These are phyloP conservation scores for Tetropium fuscum DNA, from an alignment of 2,888 invertebrate species.

Conservation along the genomic window DNA sequence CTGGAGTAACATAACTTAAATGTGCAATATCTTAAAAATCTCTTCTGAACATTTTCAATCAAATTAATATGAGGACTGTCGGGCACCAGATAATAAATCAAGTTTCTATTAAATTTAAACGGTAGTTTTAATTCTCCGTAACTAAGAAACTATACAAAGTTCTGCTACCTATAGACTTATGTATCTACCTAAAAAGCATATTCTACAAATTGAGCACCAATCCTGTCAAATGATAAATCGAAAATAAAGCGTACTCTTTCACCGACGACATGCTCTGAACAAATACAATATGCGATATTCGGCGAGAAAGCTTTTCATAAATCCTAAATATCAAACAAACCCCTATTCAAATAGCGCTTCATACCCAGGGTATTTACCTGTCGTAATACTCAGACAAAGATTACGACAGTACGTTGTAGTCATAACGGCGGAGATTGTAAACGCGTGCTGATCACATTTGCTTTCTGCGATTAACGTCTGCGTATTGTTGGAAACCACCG, in stretches of 20 bases:
- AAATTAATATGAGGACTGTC: too few relatives aligned
- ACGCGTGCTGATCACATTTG: constrained; percentile 4
- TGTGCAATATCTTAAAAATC: too few relatives aligned
- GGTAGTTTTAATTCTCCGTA: too few relatives aligned
- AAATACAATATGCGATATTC: constrained; percentile 11
- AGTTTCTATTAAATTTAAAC: too few relatives aligned
- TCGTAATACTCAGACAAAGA: constrained; percentile 5
- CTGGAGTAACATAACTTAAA: too few relatives aligned
- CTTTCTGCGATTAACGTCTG: constrained; percentile 1
- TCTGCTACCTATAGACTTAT: too few relatives aligned
- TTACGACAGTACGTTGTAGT: constrained; percentile 2
- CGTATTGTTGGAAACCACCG: background rate
- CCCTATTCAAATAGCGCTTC: constrained; percentile 14
- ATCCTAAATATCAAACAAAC: constrained; percentile 13
- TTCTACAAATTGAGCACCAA: too few relatives aligned
- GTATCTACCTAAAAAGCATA: too few relatives aligned
- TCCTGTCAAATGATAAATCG: background rate
- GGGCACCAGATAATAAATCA: too few relatives aligned
- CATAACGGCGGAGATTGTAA: constrained; percentile 3
- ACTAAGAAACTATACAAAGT: too few relatives aligned
- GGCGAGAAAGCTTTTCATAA: constrained; percentile 8
- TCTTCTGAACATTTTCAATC: too few relatives aligned
- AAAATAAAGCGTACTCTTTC: background rate
- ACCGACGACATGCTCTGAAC: background rate
- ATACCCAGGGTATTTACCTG: background rate